Percentiles rank a stretch among this genome's conserved stretches.
phyloP scores from a whole-genome alignment of 2,113 vertebrate species.

The Nothocercus julius region DNA sequence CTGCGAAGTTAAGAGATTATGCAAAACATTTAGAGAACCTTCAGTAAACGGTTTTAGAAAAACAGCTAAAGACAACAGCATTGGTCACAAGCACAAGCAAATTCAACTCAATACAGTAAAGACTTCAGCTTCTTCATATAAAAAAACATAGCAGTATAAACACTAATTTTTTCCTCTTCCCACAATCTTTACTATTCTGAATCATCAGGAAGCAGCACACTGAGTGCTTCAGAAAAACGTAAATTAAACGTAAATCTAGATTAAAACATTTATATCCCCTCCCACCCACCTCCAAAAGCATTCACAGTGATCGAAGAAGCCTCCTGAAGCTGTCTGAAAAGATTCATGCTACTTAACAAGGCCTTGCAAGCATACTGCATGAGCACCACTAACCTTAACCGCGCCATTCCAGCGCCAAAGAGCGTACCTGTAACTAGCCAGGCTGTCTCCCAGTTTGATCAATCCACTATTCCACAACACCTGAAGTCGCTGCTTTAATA shows the following conservation, averaged over 20 bases:
- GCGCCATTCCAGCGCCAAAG: background rate
- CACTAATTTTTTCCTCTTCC: too few relatives aligned
- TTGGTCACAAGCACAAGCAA: background rate
- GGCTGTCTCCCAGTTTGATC: background rate
- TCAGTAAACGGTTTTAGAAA: background rate
- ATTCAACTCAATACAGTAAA: background rate
- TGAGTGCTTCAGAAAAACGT: background rate
- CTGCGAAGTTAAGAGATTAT: background rate
- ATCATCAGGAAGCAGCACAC: background rate
- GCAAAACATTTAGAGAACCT: background rate
- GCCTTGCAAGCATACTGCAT: background rate
- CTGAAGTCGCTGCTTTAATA: background rate
- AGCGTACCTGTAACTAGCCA: background rate
- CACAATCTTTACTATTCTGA: background rate
- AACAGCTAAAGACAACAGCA: background rate
- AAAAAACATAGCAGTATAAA: background rate
- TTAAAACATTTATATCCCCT: background rate
- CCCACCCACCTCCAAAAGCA: background rate
- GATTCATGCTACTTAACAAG: background rate
- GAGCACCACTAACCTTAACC: background rate
- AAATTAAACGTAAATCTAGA: background rate
- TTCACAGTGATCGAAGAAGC: background rate
- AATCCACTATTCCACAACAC: background rate
- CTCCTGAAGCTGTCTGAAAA: background rate
- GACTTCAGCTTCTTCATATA: background rate